Evolutionary conservation across 2,113 vertebrate genomes (phyloP).

Genomic region (Kryptolebias marmoratus): DNA sequence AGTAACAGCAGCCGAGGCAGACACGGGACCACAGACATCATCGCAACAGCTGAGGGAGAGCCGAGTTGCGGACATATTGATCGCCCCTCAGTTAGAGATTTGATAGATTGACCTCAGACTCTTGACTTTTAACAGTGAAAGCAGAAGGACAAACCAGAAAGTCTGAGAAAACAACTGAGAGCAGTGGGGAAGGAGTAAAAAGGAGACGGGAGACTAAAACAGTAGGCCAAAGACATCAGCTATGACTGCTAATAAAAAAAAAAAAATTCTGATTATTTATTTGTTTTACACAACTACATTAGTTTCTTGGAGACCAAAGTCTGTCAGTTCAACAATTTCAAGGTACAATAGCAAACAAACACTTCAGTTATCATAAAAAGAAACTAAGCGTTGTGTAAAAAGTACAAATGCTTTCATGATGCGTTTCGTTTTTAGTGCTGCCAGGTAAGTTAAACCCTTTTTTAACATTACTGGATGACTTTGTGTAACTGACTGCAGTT

Average conservation of each 20-base stretch:
- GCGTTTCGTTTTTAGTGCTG: too few species aligned
- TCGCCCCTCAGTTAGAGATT: constrained; percentile 77
- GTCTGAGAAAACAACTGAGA: constrained; percentile 31
- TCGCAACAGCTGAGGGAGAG: constrained; percentile 83
- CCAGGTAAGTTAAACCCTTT: too few species aligned
- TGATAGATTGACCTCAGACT: constrained; percentile 79
- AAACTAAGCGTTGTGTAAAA: neutral
- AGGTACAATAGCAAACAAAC: neutral
- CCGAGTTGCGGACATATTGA: constrained; percentile 81
- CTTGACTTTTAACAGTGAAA: constrained; percentile 65
- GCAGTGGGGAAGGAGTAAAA: neutral
- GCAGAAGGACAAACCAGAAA: constrained; percentile 47
- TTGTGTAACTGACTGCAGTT: too few species aligned
- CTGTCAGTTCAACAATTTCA: neutral
- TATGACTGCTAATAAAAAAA: neutral
- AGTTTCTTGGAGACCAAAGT: constrained; percentile 1
- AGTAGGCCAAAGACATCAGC: neutral
- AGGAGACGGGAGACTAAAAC: constrained; percentile 9
- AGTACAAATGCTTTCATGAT: neutral
- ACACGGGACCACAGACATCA: constrained; percentile 74
- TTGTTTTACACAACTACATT: neutral
- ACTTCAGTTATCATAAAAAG: neutral
- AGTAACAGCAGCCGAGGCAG: constrained; percentile 60
- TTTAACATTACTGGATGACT: too few species aligned
- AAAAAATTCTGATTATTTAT: neutral